Evolutionary conservation across 2,113 vertebrate genomes (phyloP).

Genomic region (Bufo gargarizans): DNA sequence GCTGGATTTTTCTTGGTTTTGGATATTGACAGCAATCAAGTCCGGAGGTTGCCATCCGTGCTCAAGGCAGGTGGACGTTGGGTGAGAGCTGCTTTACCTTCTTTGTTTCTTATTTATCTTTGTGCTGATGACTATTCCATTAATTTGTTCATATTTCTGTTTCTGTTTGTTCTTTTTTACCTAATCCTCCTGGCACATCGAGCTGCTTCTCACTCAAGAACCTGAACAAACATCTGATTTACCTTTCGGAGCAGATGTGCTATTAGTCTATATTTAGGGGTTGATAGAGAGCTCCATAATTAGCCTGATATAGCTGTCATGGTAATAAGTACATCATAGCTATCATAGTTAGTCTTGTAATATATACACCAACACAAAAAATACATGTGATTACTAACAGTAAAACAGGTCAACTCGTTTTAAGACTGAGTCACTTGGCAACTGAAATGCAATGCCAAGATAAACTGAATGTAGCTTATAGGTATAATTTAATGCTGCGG

Average conservation of each 20-base stretch:
- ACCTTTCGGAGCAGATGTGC: slow-evolving; percentile 12
- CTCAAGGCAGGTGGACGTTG: too few species aligned
- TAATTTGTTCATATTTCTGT: not conserved
- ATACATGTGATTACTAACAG: not conserved
- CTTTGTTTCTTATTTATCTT: too few species aligned
- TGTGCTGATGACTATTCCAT: not conserved
- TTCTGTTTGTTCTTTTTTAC: not conserved
- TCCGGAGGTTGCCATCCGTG: too few species aligned
- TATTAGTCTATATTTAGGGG: not conserved
- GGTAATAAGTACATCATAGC: slow-evolving; percentile 1
- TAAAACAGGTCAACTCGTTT: not conserved
- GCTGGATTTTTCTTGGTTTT: too few species aligned
- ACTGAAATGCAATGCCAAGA: slow-evolving; percentile 11
- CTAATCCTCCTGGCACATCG: not conserved
- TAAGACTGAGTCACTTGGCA: slow-evolving; percentile 19
- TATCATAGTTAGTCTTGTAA: slow-evolving; percentile 8
- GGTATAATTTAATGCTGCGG: slow-evolving; percentile 27
- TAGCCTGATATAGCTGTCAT: not conserved
- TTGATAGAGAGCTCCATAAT: not conserved
- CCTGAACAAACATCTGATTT: not conserved
- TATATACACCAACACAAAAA: slow-evolving; percentile 10
- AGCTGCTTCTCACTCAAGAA: not conserved
- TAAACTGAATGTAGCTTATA: slow-evolving; percentile 15
- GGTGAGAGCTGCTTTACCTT: too few species aligned
- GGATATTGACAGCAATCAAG: too few species aligned